A percentile compares a stretch with the other conserved stretches of the same genome.
These are phyloP conservation scores for Brachionus sp. DNA, from an alignment of 1,140 invertebrate genomes.

Conservation along the genomic window DNA sequence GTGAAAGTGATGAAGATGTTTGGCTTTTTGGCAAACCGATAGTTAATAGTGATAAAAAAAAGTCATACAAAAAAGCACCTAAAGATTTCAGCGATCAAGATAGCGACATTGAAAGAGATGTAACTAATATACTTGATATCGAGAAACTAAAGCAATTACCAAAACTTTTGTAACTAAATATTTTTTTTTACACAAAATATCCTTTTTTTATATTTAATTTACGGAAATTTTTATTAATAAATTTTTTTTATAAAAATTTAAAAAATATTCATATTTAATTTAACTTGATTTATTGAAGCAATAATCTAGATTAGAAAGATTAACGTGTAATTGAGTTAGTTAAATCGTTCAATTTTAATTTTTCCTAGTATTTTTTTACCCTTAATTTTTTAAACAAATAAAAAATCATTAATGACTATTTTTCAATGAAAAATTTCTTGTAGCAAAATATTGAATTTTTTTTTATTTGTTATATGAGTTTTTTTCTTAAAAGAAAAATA, in stretches of 20 bases:
- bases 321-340: background rate
- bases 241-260: background rate
- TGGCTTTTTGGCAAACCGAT: slow-evolving; percentile 28
- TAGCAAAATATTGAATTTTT: background rate
- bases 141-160: slow-evolving; percentile 16
- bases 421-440: background rate
- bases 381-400: background rate
- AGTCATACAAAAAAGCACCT: background rate
- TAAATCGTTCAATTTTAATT: background rate
- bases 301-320: background rate
- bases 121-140: slow-evolving; percentile 23
- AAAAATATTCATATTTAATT: background rate
- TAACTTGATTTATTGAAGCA: background rate
- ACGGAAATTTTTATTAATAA: background rate
- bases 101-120: slow-evolving; percentile 30
- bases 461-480: background rate
- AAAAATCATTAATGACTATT: background rate
- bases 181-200: background rate
- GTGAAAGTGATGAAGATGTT: slow-evolving; percentile 17
- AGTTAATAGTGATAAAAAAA: slow-evolving; percentile 10
- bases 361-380: background rate
- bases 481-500: background rate
- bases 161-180: slow-evolving; percentile 3
- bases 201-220: background rate
- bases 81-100: slow-evolving; percentile 43